Percentiles rank a stretch among this genome's conserved stretches.
Conservation (phyloP, 2,113 vertebrate species). For the Osmerus mordax region DNA sequence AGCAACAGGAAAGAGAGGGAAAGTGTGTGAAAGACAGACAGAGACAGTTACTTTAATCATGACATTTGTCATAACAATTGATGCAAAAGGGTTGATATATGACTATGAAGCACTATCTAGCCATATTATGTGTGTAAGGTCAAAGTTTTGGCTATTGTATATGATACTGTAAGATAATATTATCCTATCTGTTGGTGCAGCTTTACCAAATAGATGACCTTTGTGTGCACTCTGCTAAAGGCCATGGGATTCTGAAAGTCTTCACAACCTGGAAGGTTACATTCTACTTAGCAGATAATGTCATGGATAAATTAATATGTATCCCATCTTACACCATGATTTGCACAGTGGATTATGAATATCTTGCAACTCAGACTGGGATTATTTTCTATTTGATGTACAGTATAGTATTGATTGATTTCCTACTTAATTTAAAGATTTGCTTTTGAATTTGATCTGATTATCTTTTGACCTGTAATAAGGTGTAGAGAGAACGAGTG, state of each 20-base stretch:
- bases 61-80: slow-evolving; percentile 12
- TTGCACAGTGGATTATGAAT: no score
- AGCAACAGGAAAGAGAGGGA: not conserved
- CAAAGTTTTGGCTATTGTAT: slow-evolving; percentile 26
- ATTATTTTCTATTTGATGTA: no score
- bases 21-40: not conserved
- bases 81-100: slow-evolving; percentile 25
- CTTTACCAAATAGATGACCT: slow-evolving; percentile 60
- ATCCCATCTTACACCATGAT: not conserved
- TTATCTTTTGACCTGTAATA: not conserved
- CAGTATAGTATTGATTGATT: not conserved
- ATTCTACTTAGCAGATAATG: slow-evolving; percentile 40
- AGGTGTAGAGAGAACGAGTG: not conserved
- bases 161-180: slow-evolving; percentile 35
- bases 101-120: slow-evolving; percentile 26
- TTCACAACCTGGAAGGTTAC: slow-evolving; percentile 25
- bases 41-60: not conserved
- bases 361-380: no score
- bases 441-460: not conserved
- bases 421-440: not conserved
- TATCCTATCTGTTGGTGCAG: slow-evolving; percentile 31
- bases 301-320: slow-evolving; percentile 7
- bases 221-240: slow-evolving; percentile 62
- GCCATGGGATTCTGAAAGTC: slow-evolving; percentile 48
- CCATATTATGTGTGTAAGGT: slow-evolving; percentile 50